Evolutionary conservation across 1,140 invertebrate genomes (phyloP).

Genomic region (Helicoverpa armigera): DNA sequence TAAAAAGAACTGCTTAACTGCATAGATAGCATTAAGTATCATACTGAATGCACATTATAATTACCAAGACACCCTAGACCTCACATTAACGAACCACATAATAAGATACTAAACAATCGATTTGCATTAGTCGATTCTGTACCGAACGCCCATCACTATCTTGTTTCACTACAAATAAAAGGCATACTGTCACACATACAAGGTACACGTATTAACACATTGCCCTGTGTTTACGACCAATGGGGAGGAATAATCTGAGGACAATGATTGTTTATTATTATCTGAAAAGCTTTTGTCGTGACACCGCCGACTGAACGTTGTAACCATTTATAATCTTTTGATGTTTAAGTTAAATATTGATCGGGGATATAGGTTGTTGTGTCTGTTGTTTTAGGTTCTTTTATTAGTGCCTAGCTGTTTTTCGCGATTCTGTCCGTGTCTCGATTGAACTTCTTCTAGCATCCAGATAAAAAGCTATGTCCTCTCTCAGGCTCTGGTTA

Average conservation of each 20-base stretch:
- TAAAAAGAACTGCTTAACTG: background rate
- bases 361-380: conserved; percentile 58
- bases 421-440: too few relatives aligned
- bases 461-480: too few relatives aligned
- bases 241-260: conserved; percentile 76
- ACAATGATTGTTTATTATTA: conserved; percentile 83
- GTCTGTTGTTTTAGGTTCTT: conserved; percentile 56
- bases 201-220: conserved; percentile 75
- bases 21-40: background rate
- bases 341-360: conserved; percentile 50
- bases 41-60: conserved; percentile 10
- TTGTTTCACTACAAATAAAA: conserved; percentile 42
- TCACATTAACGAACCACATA: conserved; percentile 16
- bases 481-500: too few relatives aligned
- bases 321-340: conserved; percentile 70
- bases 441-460: too few relatives aligned
- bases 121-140: conserved; percentile 46
- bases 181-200: conserved; percentile 40
- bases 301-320: conserved; percentile 64
- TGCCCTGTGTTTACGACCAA: conserved; percentile 71
- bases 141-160: conserved; percentile 45
- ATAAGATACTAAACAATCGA: conserved; percentile 39
- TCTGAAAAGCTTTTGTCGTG: conserved; percentile 74
- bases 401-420: background rate
- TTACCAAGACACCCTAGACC: background rate